Conservation (phyloP, 1,140 invertebrate species). For the Anadara kagoshimensis region DNA sequence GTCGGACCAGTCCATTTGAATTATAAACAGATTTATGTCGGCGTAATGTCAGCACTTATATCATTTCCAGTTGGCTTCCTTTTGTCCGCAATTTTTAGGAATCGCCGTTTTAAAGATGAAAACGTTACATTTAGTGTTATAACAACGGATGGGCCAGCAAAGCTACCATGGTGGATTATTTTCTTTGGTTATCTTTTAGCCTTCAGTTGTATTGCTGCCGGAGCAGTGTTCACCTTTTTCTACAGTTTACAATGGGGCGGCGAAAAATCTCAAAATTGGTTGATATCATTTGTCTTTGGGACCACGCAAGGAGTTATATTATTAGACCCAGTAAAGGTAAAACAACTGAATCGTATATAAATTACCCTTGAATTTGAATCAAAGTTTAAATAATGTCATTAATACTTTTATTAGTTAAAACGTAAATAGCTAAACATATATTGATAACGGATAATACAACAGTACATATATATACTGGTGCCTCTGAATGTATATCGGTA, state of each 20-base stretch:
- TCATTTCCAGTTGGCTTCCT: slow-evolving; percentile 65
- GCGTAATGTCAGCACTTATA: slow-evolving; percentile 58
- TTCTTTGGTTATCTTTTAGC: slow-evolving; percentile 25
- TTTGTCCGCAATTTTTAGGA: slow-evolving; percentile 45
- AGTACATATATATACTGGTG: too few relatives aligned
- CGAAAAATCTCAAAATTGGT: slow-evolving; percentile 19
- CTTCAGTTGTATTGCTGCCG: neutral
- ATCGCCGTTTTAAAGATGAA: slow-evolving; percentile 17
- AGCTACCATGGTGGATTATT: slow-evolving; percentile 29
- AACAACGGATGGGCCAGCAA: neutral
- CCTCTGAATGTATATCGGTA: too few relatives aligned
- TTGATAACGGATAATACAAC: too few relatives aligned
- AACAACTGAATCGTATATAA: too few relatives aligned
- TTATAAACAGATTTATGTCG: slow-evolving; percentile 64
- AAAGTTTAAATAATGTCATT: too few relatives aligned
- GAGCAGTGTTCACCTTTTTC: slow-evolving; percentile 22
- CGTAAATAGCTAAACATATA: too few relatives aligned
- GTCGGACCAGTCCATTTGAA: slow-evolving; percentile 73
- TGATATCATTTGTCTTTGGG: slow-evolving; percentile 30
- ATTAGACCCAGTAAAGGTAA: slow-evolving; percentile 36
- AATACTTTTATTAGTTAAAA: too few relatives aligned
- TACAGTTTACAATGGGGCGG: slow-evolving; percentile 26
- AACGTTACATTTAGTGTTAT: neutral
- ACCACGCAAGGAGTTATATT: slow-evolving; percentile 17
- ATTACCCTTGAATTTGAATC: too few relatives aligned